A percentile compares a stretch with the other conserved stretches of the same genome.
Conservation (phyloP, 2,113 vertebrate species). For the Crocuta crocuta region DNA sequence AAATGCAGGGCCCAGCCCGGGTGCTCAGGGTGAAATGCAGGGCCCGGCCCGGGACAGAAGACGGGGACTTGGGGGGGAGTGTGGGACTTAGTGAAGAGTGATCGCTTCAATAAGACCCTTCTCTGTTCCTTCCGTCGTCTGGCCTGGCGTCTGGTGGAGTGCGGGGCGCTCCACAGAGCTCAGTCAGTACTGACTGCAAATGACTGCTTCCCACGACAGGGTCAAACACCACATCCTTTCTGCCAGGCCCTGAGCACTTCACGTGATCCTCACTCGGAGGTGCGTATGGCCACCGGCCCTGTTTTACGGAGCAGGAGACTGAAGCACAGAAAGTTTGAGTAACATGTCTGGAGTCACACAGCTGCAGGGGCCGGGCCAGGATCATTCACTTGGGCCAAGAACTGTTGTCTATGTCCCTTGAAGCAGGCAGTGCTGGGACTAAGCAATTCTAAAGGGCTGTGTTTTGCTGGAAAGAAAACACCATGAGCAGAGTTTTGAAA, state of each 20-base stretch:
- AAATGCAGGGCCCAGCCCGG: no score
- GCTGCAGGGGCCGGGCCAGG: fast-evolving
- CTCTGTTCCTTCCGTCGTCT: fast-evolving
- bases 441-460: fast-evolving
- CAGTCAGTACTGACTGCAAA: fast-evolving
- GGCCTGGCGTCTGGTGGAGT: fast-evolving
- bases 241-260: fast-evolving
- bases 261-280: background rate
- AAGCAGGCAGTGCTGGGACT: fast-evolving
- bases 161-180: no score
- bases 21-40: no score
- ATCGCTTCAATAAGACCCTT: fast-evolving
- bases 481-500: background rate
- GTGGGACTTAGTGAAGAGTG: fast-evolving
- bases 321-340: fast-evolving
- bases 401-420: fast-evolving
- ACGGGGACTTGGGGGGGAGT: fast-evolving
- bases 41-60: fast-evolving
- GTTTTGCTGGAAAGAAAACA: slow-evolving; percentile 25
- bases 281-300: fast-evolving
- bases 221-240: fast-evolving
- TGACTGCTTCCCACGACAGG: fast-evolving
- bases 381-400: fast-evolving
- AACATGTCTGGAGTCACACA: fast-evolving
- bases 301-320: fast-evolving